A percentile compares a stretch with the other conserved stretches of the same genome.
Conservation (phyloP, 2,888 invertebrate genomes). For the Onthophagus sagittarius region DNA sequence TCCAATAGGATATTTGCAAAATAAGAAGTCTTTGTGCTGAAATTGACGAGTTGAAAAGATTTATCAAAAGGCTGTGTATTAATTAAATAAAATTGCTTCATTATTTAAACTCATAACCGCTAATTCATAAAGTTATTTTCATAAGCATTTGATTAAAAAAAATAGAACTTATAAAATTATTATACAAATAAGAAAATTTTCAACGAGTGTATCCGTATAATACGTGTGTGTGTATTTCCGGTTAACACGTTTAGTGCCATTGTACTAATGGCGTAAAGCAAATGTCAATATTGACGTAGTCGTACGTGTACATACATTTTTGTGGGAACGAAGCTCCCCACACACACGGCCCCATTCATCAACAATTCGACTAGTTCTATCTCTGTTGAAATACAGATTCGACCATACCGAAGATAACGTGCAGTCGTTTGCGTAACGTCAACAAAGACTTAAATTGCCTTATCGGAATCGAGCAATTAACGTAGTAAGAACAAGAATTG, state of each 20-base stretch:
- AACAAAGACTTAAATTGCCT: not conserved
- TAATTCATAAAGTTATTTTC: too few species aligned
- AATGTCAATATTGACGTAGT: conserved; percentile 6
- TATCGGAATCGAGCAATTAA: not conserved
- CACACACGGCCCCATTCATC: not conserved
- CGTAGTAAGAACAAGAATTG: not conserved
- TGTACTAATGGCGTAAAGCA: conserved; percentile 13
- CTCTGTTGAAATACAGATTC: not conserved
- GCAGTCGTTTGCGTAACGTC: not conserved
- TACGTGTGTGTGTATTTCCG: conserved; percentile 3
- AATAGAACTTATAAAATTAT: not conserved
- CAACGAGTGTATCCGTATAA: not conserved
- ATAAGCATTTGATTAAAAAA: too few species aligned
- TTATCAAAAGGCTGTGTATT: too few species aligned
- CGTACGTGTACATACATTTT: conserved; percentile 8
- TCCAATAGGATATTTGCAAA: too few species aligned
- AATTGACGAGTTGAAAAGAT: too few species aligned
- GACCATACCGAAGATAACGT: not conserved
- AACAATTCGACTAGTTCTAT: not conserved
- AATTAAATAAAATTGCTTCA: too few species aligned
- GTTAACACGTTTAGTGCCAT: conserved; percentile 8
- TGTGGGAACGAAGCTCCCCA: conserved; percentile 4
- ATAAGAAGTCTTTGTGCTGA: too few species aligned
- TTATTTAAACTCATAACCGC: too few species aligned
- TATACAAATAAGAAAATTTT: not conserved